Evolutionary conservation across 37 sponge, comb jelly and placozoan genomes (phyloP), one percentile per base, ranked within the genome.

Genomic region (Bolinopsis microptera): DNA sequence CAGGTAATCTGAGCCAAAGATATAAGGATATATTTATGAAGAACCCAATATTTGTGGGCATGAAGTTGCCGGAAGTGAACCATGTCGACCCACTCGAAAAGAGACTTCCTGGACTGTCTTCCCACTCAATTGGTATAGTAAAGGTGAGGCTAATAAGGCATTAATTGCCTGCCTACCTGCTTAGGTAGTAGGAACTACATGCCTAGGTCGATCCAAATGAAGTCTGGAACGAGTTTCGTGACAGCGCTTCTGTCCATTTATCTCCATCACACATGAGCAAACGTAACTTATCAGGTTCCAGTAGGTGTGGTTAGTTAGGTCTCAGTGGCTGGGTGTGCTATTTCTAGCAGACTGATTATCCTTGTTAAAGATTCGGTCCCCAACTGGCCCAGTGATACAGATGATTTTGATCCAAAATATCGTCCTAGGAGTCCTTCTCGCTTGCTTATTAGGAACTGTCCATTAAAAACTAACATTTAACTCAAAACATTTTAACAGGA

Each of bases 1-100:
- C 67, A 83, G 94, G 95, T 5, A 97, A 97, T 92, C 95, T 98
- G 21, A 96, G 95, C 33, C 94, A 95, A 5, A 83, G 94, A 0
- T 96, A 96, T 75, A 92, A 96, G 39, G 99, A 99, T 34, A 95
- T 97, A 9, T 97, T 99, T 93, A 95, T 96, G 80, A 76, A 95
- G 16, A 99, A 99, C 75, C 95, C 96, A 31, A 88, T 97, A 25
- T 99, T 99, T 38, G 90, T 96, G 92, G 99, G 99, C 0, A 95
- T 99, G 93, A 93, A 97, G 36, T 83, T 97, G 16, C 99, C 99
- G 0, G 97, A 96, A 35, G 94, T 96, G 2, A 93, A 96, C 69
- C 95, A 95, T 25, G 88, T 96, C 37, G 95, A 96, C 33, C 94
- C 96, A 0, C 77, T 99, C 0, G 97, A 96, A 68, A 95, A 93